phyloP scores from a whole-genome alignment of 1,140 invertebrate genomes.

The Lepidurus apus region DNA sequence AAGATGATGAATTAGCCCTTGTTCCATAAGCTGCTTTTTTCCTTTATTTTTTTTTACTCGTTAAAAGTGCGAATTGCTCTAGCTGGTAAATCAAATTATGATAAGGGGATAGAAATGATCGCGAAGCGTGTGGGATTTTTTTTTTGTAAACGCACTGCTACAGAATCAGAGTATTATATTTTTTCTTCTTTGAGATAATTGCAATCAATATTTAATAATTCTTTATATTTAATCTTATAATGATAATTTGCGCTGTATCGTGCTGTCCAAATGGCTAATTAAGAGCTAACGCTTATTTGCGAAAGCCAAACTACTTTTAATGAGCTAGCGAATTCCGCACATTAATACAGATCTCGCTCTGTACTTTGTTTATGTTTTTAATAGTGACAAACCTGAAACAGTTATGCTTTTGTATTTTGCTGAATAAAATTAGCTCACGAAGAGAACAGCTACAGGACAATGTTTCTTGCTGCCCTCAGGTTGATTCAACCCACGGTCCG shows the following conservation, averaged over 20 bases:
- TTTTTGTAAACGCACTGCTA: background rate
- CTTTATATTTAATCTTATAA: background rate
- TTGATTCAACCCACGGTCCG: too few species aligned
- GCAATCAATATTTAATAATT: background rate
- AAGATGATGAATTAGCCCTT: conserved; percentile 34
- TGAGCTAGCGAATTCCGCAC: background rate
- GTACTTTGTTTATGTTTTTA: background rate
- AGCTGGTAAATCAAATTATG: background rate
- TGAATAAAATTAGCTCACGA: too few species aligned
- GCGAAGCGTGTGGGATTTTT: background rate
- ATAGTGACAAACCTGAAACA: too few species aligned
- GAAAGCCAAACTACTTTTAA: background rate
- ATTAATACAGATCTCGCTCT: conserved; percentile 1
- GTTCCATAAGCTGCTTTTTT: conserved; percentile 28
- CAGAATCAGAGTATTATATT: conserved; percentile 16
- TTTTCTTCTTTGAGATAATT: background rate
- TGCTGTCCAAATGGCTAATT: background rate
- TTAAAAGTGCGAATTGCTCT: background rate
- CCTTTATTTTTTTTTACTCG: background rate
- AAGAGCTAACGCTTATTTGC: background rate
- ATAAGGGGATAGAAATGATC: background rate
- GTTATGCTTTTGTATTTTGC: too few species aligned
- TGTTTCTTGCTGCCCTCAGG: too few species aligned
- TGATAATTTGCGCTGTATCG: background rate
- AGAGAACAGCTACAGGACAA: too few species aligned